These are phyloP conservation scores for Odontomachus brunneus DNA, from an alignment of 1,140 invertebrate species.

Conservation along the genomic window DNA sequence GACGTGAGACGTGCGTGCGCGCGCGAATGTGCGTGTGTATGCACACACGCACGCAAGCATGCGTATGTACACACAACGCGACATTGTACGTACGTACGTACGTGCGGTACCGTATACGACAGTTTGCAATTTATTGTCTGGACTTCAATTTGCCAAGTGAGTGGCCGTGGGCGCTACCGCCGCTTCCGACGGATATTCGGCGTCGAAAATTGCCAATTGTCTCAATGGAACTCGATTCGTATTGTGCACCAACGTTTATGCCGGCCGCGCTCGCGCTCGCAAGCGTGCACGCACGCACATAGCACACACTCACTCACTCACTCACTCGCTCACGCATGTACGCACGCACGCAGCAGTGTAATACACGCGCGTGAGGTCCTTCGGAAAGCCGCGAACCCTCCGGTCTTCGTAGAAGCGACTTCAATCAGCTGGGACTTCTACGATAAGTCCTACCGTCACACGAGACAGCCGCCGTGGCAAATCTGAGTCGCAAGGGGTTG, in stretches of 20 bases:
- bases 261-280: constrained; percentile 28
- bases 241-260: constrained; percentile 74
- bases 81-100: neutral
- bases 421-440: constrained; percentile 46
- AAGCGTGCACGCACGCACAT: constrained; percentile 6
- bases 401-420: constrained; percentile 48
- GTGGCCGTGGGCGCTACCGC: constrained; percentile 77
- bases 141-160: constrained; percentile 75
- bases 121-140: constrained; percentile 79
- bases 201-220: constrained; percentile 82
- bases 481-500: constrained; percentile 13
- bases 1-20: constrained; percentile 13
- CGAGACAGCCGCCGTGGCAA: constrained; percentile 1
- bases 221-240: constrained; percentile 80
- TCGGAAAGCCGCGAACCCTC: constrained; percentile 49
- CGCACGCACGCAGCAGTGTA: constrained; percentile 34
- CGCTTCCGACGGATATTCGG: constrained; percentile 82
- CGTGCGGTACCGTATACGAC: constrained; percentile 62
- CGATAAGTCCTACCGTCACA: constrained; percentile 41
- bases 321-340: neutral
- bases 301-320: constrained; percentile 25
- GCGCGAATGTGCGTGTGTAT: constrained; percentile 9
- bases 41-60: constrained; percentile 11
- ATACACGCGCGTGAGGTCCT: constrained; percentile 56
- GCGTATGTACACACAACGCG: neutral